These are phyloP conservation scores for Petrocephalus sullivani DNA, from an alignment of 2,797 vertebrate genomes.

Conservation along the genomic window DNA sequence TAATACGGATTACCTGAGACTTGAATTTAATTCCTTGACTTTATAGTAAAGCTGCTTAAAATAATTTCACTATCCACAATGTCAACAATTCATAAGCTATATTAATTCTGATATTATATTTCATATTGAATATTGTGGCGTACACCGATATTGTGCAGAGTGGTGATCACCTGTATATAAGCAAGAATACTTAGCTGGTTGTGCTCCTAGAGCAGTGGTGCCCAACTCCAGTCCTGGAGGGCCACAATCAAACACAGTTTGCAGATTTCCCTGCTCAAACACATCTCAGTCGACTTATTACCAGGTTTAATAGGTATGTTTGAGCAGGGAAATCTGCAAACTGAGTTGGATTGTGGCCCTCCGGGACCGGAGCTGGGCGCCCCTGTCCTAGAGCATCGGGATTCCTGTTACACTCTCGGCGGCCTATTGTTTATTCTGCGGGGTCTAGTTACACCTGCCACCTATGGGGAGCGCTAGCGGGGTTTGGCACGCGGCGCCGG, in stretches of 20 bases:
- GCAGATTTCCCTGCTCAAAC: too few species aligned
- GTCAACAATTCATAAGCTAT: not conserved
- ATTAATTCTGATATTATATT: not conserved
- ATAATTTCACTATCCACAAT: not conserved
- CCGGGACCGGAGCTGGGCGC: too few species aligned
- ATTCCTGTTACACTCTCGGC: not conserved
- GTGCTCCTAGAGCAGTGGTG: too few species aligned
- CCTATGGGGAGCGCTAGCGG: slow-evolving; percentile 20
- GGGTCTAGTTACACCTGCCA: slow-evolving; percentile 6
- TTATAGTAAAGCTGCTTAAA: not conserved
- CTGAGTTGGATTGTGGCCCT: too few species aligned
- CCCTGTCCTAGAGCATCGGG: not conserved
- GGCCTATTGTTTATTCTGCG: not conserved
- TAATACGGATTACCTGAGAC: not conserved
- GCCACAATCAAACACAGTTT: too few species aligned
- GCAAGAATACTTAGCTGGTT: too few species aligned
- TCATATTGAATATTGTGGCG: not conserved
- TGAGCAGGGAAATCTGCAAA: too few species aligned
- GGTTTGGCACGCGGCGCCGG: not conserved
- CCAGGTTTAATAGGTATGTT: too few species aligned
- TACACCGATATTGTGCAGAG: not conserved
- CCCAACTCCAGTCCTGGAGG: too few species aligned
- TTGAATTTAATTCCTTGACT: not conserved
- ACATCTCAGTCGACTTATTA: too few species aligned
- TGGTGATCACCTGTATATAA: not conserved